Percentiles rank a stretch among this genome's conserved stretches.
phyloP scores from a whole-genome alignment of 2,797 vertebrate genomes.

The Acipenser oxyrinchus region DNA sequence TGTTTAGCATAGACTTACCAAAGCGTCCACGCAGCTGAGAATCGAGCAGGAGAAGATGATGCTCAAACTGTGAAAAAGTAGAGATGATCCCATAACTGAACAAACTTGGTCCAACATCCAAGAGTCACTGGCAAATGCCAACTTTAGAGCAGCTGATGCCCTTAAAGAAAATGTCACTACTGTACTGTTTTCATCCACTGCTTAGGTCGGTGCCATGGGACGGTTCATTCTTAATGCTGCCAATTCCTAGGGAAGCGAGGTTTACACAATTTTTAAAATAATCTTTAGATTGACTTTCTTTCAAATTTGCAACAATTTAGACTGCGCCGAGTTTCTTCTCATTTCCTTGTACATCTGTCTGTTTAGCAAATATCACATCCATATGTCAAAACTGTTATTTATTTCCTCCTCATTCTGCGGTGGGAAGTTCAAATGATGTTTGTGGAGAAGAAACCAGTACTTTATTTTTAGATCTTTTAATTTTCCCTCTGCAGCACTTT shows the following conservation, averaged over 20 bases:
- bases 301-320: slow-evolving; percentile 43
- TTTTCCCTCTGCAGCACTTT: slow-evolving; percentile 55
- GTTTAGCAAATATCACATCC: slow-evolving; percentile 70
- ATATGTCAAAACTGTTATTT: slow-evolving; percentile 75
- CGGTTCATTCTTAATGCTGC: slow-evolving; percentile 44
- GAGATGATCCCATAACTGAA: slow-evolving; percentile 81
- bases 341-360: slow-evolving; percentile 32
- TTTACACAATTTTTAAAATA: slow-evolving; percentile 55
- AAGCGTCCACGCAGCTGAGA: slow-evolving; percentile 62
- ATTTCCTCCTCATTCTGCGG: slow-evolving; percentile 66
- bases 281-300: slow-evolving; percentile 18
- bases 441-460: slow-evolving; percentile 64
- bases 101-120: slow-evolving; percentile 28
- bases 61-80: slow-evolving; percentile 69
- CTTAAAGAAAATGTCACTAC: slow-evolving; percentile 27
- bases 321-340: slow-evolving; percentile 31
- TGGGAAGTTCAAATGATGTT: slow-evolving; percentile 77
- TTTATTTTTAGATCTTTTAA: slow-evolving; percentile 66
- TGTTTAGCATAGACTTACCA: slow-evolving; percentile 69
- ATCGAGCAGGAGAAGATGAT: slow-evolving; percentile 71
- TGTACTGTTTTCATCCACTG: slow-evolving; percentile 29
- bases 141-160: slow-evolving; percentile 37
- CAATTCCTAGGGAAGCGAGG: slow-evolving; percentile 36
- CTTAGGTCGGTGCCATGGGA: slow-evolving; percentile 43
- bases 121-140: slow-evolving; percentile 34